Percentiles rank a stretch among this genome's conserved stretches.
Evolutionary conservation across 2,113 vertebrate species (phyloP).

Genomic region (Madoqua kirkii): DNA sequence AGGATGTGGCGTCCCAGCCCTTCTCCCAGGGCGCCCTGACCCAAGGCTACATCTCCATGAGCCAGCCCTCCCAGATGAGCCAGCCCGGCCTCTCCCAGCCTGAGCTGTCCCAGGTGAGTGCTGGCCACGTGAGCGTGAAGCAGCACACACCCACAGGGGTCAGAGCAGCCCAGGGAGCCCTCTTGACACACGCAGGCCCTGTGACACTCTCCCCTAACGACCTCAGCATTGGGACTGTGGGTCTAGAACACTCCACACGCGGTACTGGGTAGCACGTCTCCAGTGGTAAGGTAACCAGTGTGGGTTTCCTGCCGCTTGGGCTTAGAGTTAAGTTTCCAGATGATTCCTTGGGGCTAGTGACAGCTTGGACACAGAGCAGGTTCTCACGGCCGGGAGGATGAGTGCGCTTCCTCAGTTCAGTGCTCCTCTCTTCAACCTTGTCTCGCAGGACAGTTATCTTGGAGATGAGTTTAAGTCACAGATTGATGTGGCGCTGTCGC

Average conservation of each 20-base stretch:
- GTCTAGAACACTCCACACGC: not conserved
- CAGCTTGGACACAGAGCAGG: not conserved
- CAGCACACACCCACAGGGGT: not conserved
- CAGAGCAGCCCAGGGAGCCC: not conserved
- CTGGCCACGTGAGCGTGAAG: not conserved
- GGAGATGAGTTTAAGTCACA: conserved; percentile 99
- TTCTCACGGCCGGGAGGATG: not conserved
- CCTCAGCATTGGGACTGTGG: not conserved
- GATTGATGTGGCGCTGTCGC: conserved; percentile 98
- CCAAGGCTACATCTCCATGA: conserved; percentile 99
- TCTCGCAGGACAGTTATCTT: conserved; percentile 95
- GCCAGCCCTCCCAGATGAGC: conserved; percentile 99
- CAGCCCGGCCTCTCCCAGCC: conserved; percentile 98
- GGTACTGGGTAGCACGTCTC: not conserved
- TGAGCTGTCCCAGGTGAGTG: conserved; percentile 93
- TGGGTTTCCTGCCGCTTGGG: not conserved
- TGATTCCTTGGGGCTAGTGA: not conserved
- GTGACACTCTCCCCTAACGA: not conserved
- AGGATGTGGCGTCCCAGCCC: conserved; percentile 94
- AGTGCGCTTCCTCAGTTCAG: not conserved
- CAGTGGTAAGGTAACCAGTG: not conserved
- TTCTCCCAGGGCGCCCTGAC: conserved; percentile 98
- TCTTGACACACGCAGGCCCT: not conserved
- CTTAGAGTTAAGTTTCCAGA: not conserved
- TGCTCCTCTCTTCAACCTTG: not conserved